Evolutionary conservation across 2,888 invertebrate species (phyloP), one percentile per base, ranked within the genome.

Genomic region (Plemyria rubiginata): DNA sequence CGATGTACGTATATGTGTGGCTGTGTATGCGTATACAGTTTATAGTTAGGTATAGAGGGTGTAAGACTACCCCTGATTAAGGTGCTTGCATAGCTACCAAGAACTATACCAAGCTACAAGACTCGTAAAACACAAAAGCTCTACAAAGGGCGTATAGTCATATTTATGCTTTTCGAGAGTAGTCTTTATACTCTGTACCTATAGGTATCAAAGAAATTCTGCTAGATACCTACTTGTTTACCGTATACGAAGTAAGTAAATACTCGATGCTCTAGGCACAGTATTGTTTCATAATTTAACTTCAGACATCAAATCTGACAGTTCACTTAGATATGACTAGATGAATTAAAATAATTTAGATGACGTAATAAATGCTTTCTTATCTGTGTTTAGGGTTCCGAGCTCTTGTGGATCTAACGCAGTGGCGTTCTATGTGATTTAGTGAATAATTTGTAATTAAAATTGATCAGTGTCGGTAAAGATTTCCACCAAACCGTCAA

Each of bases 381-480:
- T 4, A 45, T 16, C 45, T 45, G 45, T 45, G 16, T 45, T 16
- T 45, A 45, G 45, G 32, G 9, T 9, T 36, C 55, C 28, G 52
- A 50, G 36, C 36, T 38, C 36, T 60, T 28, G 48, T 48, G 52
- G 64, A 57, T 60, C 50, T 60, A 60, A 60, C 65, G 65, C 60
- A 38, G 2, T 2, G n/a, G 60, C 60, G 65, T 65, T 57, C 22
- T 22, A 65, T 65, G 65, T 65, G 65, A 65, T 65, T 60, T 65
- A 65, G 65, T 6, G 2, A 60, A 60, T 65, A 65, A 60, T 60
- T 57, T 65, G 50, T 66, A 46, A 66, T 41, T 50, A 56, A 62
- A 66, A 62, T 45, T 63, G 63, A 54, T 54, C 60, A 60, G 43
- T 63, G 60, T 41, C 54, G 43, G 60, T 22, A 46, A 43, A 48